phyloP scores from a whole-genome alignment of 2,113 vertebrate species.

The Gadus chalcogrammus region DNA sequence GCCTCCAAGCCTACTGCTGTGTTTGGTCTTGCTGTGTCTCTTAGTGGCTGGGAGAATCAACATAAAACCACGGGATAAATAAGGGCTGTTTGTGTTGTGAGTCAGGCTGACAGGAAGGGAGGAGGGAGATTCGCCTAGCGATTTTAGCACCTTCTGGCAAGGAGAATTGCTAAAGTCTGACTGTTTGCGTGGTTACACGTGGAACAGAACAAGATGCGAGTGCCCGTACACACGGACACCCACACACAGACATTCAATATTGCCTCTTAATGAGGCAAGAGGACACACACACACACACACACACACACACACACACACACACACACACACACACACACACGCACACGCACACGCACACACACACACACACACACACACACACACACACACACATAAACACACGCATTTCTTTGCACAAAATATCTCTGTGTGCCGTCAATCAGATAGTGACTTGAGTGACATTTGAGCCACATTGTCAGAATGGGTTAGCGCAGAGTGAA shows the following conservation, averaged over 20 bases:
- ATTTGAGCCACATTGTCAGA: slow-evolving; percentile 46
- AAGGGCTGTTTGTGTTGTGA: slow-evolving; percentile 30
- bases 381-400: too few species aligned
- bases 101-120: slow-evolving; percentile 43
- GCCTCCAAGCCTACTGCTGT: too few species aligned
- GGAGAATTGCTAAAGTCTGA: neutral
- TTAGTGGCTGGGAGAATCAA: too few species aligned
- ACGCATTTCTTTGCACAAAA: neutral
- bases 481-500: slow-evolving; percentile 42
- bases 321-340: too few species aligned
- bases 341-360: too few species aligned
- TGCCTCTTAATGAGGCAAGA: slow-evolving; percentile 15
- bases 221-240: slow-evolving; percentile 7
- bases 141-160: slow-evolving; percentile 30
- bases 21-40: too few species aligned
- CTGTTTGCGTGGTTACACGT: slow-evolving; percentile 23
- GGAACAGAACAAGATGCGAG: neutral
- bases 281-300: slow-evolving; percentile 27
- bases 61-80: slow-evolving; percentile 32
- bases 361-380: too few species aligned
- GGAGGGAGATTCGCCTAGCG: slow-evolving; percentile 40
- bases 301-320: neutral
- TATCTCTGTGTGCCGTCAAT: slow-evolving; percentile 35
- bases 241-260: too few species aligned
- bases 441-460: slow-evolving; percentile 45